Base-by-base conservation (phyloP, 2,113 vertebrate genomes). In the Eleginops maclovinus region DNA sequence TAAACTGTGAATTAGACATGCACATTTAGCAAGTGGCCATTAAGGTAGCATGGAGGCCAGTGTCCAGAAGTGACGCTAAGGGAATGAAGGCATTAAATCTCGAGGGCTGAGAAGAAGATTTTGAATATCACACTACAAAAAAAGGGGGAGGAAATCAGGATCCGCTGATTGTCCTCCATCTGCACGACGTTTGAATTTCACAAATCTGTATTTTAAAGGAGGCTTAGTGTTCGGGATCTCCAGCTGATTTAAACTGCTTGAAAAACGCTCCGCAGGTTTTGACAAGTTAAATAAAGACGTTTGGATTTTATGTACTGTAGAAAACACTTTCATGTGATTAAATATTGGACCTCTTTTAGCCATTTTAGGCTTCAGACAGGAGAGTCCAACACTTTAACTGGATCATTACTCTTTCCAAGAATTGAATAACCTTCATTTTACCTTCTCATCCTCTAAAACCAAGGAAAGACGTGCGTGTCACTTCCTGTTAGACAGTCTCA, bases 1-100 rank as follows among this genome's bases (percentile, higher is more conserved):
- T 81, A 90, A 92, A 92, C 93, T 93, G 93, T 93, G 93, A 92
- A 92, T 90, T 86, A 76, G 69, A 78, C 69, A 58, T 64, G 70
- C 81, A 79, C 82, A 75, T 83, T 80, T 82, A 86, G 73, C 82
- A 77, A 81, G 64, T 68, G 85, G 89, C 77, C 83, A 26, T 72
- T 80, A 72, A 83, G 59, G 91, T 91, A 91, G 91, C 90, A 90
- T 82, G 72, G 78, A 67, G 75, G 80, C 73, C 72, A 67, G 60
- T 15, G 47, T 63, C 69, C 62, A 26, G 74, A 46, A 59, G 74
- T 72, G 68, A 62, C 75, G 19, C 22, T 6, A 50, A 81, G 65
- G 74, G 67, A 83, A 67, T 16, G 60, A 81, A 55, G 21, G 70
- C 72, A 53, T 61, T 24, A 49, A 63, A 62, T 28, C 62, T 21